Conservation (phyloP, 35 echinoderm and acorn worm genomes). For the Apostichopus californicus region DNA sequence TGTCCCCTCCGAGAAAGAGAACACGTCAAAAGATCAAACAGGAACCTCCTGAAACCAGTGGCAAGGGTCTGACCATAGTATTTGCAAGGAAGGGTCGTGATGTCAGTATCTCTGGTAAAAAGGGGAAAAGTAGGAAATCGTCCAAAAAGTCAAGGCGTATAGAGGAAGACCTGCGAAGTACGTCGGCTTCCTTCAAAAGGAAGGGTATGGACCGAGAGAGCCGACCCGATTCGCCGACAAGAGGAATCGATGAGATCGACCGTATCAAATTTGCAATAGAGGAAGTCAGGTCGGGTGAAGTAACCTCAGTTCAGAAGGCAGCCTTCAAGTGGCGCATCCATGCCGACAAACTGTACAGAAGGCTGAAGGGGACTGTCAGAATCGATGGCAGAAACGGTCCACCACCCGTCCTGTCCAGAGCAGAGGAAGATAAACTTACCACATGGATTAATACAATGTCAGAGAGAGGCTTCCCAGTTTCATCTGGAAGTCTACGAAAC, state of each 20-base stretch:
- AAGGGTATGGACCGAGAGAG: slow-evolving; percentile 52
- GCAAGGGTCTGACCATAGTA: slow-evolving; percentile 46
- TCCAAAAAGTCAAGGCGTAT: background rate
- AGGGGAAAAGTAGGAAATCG: slow-evolving; percentile 20
- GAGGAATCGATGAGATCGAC: slow-evolving; percentile 60
- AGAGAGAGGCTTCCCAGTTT: slow-evolving; percentile 60
- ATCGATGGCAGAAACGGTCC: slow-evolving; percentile 55
- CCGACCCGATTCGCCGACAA: slow-evolving; percentile 34
- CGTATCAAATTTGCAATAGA: slow-evolving; percentile 62
- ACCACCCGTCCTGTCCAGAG: slow-evolving; percentile 65
- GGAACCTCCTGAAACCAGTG: background rate
- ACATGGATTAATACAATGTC: slow-evolving; percentile 68
- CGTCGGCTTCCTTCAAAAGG: slow-evolving; percentile 38
- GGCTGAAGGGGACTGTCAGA: slow-evolving; percentile 51
- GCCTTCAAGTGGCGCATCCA: slow-evolving; percentile 68
- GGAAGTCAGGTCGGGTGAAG: slow-evolving; percentile 39
- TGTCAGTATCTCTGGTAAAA: slow-evolving; percentile 41
- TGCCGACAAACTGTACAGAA: slow-evolving; percentile 52
- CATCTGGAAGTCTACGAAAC: slow-evolving; percentile 36
- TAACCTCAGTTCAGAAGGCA: slow-evolving; percentile 42
- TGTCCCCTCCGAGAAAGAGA: slow-evolving; percentile 24
- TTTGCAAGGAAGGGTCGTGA: slow-evolving; percentile 37
- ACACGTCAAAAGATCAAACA: background rate
- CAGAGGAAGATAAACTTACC: slow-evolving; percentile 63
- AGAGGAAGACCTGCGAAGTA: slow-evolving; percentile 25